phyloP scores from a whole-genome alignment of 2,113 vertebrate genomes.

The Canis aureus region DNA sequence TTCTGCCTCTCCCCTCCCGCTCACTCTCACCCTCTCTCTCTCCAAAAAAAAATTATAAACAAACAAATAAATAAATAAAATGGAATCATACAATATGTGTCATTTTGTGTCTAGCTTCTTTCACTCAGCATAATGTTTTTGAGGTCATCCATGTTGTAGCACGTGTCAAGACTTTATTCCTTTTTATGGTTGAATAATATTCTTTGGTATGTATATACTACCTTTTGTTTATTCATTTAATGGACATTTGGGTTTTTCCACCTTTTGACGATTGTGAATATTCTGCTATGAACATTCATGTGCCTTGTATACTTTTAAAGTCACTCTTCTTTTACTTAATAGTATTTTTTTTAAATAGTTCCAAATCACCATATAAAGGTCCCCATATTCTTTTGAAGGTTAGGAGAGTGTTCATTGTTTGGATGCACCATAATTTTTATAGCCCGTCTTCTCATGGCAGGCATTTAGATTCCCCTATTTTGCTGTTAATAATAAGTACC shows the following conservation, averaged over 20 bases:
- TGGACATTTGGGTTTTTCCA: neutral
- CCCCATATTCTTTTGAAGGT: neutral
- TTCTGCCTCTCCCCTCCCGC: neutral
- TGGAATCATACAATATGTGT: neutral
- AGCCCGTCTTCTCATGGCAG: neutral
- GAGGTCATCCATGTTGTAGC: neutral
- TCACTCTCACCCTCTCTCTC: neutral
- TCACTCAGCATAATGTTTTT: neutral
- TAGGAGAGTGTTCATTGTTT: neutral
- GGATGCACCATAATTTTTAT: neutral
- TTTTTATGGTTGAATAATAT: neutral
- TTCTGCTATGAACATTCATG: neutral
- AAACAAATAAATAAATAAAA: neutral
- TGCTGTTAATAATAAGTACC: neutral
- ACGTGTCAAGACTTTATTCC: neutral
- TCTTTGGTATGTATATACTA: neutral
- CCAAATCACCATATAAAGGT: neutral
- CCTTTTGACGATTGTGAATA: neutral
- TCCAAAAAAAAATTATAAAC: neutral
- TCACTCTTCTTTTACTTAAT: neutral
- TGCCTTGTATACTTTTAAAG: neutral
- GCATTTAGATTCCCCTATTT: neutral
- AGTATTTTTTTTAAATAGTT: neutral
- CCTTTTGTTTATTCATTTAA: neutral
- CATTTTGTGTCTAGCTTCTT: conserved; percentile 25